These are phyloP conservation scores for Meloidogyne chitwoodi DNA, from an alignment of 1,140 invertebrate species.

Conservation along the genomic window DNA sequence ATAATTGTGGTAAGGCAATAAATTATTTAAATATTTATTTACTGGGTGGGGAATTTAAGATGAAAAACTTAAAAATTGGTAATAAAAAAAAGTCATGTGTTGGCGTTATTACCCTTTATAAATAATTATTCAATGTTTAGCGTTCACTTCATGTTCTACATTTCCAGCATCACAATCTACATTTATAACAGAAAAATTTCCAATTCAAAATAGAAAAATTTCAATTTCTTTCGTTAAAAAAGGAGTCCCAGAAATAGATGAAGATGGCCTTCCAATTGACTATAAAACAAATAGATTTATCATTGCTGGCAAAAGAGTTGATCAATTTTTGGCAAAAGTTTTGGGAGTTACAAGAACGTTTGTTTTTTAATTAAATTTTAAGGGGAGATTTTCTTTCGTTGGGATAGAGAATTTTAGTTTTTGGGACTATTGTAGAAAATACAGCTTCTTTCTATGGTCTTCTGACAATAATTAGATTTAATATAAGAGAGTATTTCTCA, in stretches of 20 bases:
- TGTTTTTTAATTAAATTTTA: too few relatives aligned
- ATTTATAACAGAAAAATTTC: background rate
- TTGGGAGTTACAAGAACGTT: background rate
- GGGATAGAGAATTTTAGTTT: background rate
- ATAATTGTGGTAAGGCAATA: too few relatives aligned
- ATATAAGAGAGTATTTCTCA: too few relatives aligned
- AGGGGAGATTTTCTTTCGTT: too few relatives aligned
- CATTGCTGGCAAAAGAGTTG: background rate
- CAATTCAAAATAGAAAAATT: background rate
- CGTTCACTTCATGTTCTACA: background rate
- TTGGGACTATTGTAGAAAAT: too few relatives aligned
- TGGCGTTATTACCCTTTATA: too few relatives aligned
- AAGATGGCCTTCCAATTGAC: background rate
- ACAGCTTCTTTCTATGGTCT: too few relatives aligned
- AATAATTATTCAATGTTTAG: background rate
- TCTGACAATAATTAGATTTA: too few relatives aligned
- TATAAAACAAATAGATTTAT: background rate
- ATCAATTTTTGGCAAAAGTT: background rate
- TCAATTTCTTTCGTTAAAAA: background rate
- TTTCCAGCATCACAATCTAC: background rate
- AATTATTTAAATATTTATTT: too few relatives aligned
- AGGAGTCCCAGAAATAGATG: background rate
- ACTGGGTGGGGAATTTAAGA: too few relatives aligned
- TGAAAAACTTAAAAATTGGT: too few relatives aligned
- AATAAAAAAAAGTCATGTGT: too few relatives aligned